A percentile compares a stretch with the other conserved stretches of the same genome.
Evolutionary conservation across 2,888 invertebrate genomes (phyloP).

Genomic region (Lasioglossum vierecki): DNA sequence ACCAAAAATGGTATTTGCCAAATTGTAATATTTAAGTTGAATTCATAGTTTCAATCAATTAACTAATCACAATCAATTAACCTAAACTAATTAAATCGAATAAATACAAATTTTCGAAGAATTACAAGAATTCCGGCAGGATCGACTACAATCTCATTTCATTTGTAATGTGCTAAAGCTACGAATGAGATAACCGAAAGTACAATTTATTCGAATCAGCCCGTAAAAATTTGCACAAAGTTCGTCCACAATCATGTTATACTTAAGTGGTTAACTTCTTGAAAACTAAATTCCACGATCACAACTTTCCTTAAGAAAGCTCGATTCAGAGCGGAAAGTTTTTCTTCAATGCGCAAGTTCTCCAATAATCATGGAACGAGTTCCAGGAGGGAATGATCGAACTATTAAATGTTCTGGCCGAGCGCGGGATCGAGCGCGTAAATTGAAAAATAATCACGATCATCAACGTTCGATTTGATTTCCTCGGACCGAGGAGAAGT

Average conservation of each 20-base stretch:
- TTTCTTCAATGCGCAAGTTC: not conserved
- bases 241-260: not conserved
- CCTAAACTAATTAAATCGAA: no score
- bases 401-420: not conserved
- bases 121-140: no score
- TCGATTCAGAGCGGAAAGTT: not conserved
- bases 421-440: not conserved
- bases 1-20: no score
- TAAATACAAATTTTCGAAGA: no score
- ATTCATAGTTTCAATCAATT: no score
- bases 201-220: no score
- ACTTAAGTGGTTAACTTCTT: not conserved
- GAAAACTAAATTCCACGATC: not conserved
- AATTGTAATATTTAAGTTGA: no score
- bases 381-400: not conserved
- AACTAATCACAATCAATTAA: no score
- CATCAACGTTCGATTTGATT: conserved; percentile 27
- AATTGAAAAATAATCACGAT: conserved; percentile 46
- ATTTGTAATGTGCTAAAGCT: no score
- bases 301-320: not conserved
- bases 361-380: not conserved
- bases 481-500: conserved; percentile 53
- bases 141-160: no score
- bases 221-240: not conserved
- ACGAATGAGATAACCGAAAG: no score